Conservation (phyloP, 2,113 vertebrate species). For the Barbus barbus region DNA sequence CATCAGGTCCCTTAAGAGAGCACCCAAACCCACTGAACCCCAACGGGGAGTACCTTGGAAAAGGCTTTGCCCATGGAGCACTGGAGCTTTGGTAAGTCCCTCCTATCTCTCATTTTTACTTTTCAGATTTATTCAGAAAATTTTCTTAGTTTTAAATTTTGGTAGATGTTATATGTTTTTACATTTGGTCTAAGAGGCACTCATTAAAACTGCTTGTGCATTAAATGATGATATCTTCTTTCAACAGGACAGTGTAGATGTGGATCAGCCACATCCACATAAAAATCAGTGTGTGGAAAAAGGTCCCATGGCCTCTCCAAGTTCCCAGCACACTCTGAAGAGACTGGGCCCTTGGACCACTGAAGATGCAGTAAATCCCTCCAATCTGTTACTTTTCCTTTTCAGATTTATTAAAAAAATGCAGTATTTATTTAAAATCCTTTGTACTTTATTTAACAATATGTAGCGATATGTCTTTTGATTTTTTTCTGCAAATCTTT, state of each 20-base stretch:
- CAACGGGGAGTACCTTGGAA: too few species aligned
- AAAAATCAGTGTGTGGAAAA: neutral
- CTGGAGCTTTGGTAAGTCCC: too few species aligned
- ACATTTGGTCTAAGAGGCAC: neutral
- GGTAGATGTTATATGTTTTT: too few species aligned
- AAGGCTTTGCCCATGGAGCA: too few species aligned
- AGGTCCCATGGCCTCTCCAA: neutral
- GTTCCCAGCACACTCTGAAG: neutral
- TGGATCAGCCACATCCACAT: neutral
- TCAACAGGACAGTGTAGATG: neutral
- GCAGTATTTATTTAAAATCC: neutral
- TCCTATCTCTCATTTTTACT: too few species aligned
- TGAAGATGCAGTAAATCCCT: neutral
- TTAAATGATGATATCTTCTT: neutral
- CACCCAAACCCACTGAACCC: too few species aligned
- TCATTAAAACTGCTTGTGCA: neutral
- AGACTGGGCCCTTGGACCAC: neutral
- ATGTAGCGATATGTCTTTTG: neutral
- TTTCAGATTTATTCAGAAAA: too few species aligned
- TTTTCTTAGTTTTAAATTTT: too few species aligned
- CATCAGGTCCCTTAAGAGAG: too few species aligned
- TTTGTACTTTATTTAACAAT: neutral
- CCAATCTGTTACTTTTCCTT: too few species aligned
- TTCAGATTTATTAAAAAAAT: too few species aligned
- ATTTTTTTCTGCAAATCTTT: neutral